A percentile compares a stretch with the other conserved stretches of the same genome.
These are phyloP conservation scores for Pelosia muscerda DNA, from an alignment of 2,888 invertebrate species.

Conservation along the genomic window DNA sequence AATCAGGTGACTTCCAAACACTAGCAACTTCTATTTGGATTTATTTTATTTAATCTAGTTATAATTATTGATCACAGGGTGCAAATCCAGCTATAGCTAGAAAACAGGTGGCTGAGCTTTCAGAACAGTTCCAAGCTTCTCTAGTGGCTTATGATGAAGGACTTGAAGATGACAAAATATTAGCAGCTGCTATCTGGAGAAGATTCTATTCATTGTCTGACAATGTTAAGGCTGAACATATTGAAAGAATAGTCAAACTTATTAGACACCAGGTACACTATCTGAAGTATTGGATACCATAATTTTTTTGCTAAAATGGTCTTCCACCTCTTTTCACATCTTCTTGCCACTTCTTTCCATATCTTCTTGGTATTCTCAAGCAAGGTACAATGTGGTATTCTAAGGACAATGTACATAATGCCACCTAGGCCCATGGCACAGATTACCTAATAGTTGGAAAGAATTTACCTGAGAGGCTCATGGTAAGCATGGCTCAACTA, in stretches of 20 bases:
- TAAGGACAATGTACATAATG: too few relatives aligned
- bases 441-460: too few relatives aligned
- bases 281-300: not conserved
- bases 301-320: not conserved
- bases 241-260: slow-evolving; percentile 92
- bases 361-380: too few relatives aligned
- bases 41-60: not conserved
- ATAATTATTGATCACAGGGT: slow-evolving; percentile 76
- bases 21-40: not conserved
- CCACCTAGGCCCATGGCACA: too few relatives aligned
- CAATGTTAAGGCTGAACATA: slow-evolving; percentile 87
- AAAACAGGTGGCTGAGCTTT: slow-evolving; percentile 89
- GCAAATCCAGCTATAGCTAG: slow-evolving; percentile 88
- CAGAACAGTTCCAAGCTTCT: slow-evolving; percentile 94
- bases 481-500: too few relatives aligned
- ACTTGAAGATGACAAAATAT: slow-evolving; percentile 90
- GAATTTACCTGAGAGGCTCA: too few relatives aligned
- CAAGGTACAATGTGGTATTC: too few relatives aligned
- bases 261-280: slow-evolving; percentile 91
- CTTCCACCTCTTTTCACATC: not conserved
- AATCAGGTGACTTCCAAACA: too few relatives aligned
- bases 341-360: not conserved
- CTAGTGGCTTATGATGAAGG: slow-evolving; percentile 96
- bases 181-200: slow-evolving; percentile 95
- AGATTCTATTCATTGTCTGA: slow-evolving; percentile 90